Evolutionary conservation across 2,888 invertebrate species (phyloP).

Genomic region (Dinocampus coccinellae): DNA sequence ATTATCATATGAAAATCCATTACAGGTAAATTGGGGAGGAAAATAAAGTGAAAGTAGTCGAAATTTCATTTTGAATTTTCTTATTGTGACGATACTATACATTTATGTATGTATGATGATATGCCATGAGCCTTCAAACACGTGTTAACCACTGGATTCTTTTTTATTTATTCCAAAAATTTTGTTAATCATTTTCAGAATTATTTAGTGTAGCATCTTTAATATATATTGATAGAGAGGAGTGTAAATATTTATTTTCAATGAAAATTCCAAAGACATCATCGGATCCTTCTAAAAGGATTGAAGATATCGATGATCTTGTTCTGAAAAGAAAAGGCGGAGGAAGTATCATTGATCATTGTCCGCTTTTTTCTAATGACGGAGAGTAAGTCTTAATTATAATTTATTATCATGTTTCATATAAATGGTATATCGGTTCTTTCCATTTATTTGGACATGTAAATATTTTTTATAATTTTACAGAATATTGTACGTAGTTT

Average conservation of each 20-base stretch:
- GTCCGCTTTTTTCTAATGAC: conserved; percentile 75
- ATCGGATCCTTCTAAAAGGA: background rate
- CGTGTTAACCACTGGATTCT: background rate
- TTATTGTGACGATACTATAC: background rate
- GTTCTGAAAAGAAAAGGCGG: conserved; percentile 75
- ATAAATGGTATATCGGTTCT: conserved; percentile 21
- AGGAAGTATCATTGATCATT: conserved; percentile 74
- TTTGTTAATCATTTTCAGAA: too few species aligned
- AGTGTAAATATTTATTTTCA: background rate
- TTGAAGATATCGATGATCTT: conserved; percentile 62
- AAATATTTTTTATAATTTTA: conserved; percentile 42
- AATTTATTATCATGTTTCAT: conserved; percentile 25
- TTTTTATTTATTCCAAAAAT: too few species aligned
- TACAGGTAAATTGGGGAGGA: too few species aligned
- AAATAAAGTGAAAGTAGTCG: too few species aligned
- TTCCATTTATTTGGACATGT: conserved; percentile 14
- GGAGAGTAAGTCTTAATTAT: conserved; percentile 73
- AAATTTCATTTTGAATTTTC: too few species aligned
- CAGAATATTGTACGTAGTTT: conserved; percentile 76
- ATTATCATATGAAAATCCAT: too few species aligned
- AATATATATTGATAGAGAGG: too few species aligned
- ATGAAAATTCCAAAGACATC: background rate
- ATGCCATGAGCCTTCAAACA: background rate
- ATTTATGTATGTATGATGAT: background rate
- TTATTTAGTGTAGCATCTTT: too few species aligned